Conservation (phyloP, 2,888 invertebrate species). For the Biston betularia region DNA sequence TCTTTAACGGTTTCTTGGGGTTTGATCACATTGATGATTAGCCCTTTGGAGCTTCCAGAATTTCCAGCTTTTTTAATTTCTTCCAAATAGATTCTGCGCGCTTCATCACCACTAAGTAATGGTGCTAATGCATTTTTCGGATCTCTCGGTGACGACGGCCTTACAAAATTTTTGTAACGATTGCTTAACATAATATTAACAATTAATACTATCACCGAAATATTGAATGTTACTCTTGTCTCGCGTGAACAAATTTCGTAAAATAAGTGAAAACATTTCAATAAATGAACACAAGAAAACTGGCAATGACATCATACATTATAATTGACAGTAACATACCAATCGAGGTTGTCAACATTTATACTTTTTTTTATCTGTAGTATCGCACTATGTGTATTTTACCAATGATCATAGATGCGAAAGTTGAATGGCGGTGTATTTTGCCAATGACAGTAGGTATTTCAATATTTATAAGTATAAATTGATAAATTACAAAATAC, state of each 20-base stretch:
- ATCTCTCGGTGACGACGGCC: slow-evolving; percentile 46
- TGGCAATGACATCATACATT: too few species aligned
- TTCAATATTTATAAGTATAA: too few species aligned
- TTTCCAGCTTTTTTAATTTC: slow-evolving; percentile 61
- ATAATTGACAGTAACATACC: too few species aligned
- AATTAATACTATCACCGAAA: neutral
- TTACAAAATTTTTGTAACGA: slow-evolving; percentile 68
- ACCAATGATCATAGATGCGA: too few species aligned
- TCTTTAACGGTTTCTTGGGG: slow-evolving; percentile 22
- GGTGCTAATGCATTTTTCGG: slow-evolving; percentile 15
- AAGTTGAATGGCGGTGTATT: too few species aligned
- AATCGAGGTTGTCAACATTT: too few species aligned
- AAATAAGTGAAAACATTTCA: neutral
- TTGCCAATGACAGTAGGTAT: too few species aligned
- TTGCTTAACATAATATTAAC: slow-evolving; percentile 53
- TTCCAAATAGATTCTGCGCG: slow-evolving; percentile 68
- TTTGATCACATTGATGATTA: slow-evolving; percentile 11
- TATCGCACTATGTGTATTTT: too few species aligned
- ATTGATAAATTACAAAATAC: too few species aligned
- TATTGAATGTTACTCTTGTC: too few species aligned
- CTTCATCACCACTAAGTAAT: slow-evolving; percentile 67
- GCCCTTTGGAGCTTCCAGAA: slow-evolving; percentile 18
- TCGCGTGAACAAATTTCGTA: neutral
- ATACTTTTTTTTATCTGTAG: too few species aligned
- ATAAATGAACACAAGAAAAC: too few species aligned